Base-by-base conservation (phyloP, 1,140 invertebrate species). In the Drosophila sp. region DNA sequence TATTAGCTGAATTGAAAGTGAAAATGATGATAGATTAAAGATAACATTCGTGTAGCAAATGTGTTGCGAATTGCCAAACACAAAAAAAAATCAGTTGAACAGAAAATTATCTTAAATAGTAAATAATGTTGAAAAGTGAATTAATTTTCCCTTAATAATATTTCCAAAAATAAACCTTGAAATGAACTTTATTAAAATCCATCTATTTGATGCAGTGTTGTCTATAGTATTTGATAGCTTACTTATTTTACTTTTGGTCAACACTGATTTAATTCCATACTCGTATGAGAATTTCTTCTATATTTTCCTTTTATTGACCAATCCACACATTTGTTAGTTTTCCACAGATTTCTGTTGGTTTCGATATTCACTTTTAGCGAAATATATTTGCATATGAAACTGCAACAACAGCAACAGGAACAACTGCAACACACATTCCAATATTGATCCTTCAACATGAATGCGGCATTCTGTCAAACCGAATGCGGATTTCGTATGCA, bases 361-460 rank as follows among this genome's bases (percentile, higher is more conserved):
- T 21, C 46, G 18, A 62, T 54, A 66, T 56, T 36, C 27, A 40
- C 25, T 58, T 58, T 72, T 43, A 8, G 73, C 73, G 48, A 61
- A 34, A 78, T 76, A 66, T 65, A 81, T 81, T 86, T 87, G 82
- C 82, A 86, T 86, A 75, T 81, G 66, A 71, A 80, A 61, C 43
- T 74, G 57, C 59, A 13, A 16, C n/a, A 45, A 46, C 43, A 46
- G 51, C 48, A 78, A 46, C 18, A 13, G 14, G 21, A 48, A 48
- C 21, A 48, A 48, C 36, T 38, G 36, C 11, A 25, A 78, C n/a
- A 61, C 58, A 50, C 32, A 56, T 69, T 69, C 64, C 53, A 46
- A 50, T 54, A 56, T 65, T 57, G 34, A 72, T 50, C 25, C 25
- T 70, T 64, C 48, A 51, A 66, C 62, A 76, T 66, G 76, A 76